These are phyloP conservation scores for Spinus olivaceus DNA, from an alignment of 2,797 vertebrate genomes.

Conservation along the genomic window DNA sequence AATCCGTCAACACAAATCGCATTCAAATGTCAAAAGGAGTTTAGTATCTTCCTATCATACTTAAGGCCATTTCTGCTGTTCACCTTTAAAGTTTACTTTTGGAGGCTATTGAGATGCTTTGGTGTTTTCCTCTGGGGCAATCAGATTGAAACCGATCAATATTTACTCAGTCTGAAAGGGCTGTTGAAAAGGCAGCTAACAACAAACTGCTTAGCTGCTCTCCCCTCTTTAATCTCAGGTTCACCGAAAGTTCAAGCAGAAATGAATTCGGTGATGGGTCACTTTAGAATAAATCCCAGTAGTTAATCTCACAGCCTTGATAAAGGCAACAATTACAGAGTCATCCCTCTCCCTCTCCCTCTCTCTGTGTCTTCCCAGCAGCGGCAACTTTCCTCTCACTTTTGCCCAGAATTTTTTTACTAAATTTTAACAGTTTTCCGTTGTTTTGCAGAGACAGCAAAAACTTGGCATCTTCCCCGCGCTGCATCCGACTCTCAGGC, in stretches of 20 bases:
- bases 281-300: conserved; percentile 80
- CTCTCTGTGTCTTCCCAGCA: neutral
- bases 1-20: neutral
- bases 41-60: conserved; percentile 50
- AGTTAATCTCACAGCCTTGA: conserved; percentile 78
- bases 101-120: conserved; percentile 75
- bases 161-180: conserved; percentile 87
- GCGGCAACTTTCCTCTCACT: conserved; percentile 59
- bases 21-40: neutral
- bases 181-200: conserved; percentile 85
- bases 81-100: conserved; percentile 82
- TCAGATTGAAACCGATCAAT: conserved; percentile 85
- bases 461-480: neutral
- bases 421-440: conserved; percentile 49
- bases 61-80: conserved; percentile 63
- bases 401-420: conserved; percentile 50
- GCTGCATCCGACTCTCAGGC: neutral
- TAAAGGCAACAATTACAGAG: conserved; percentile 78
- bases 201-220: conserved; percentile 84
- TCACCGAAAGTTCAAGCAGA: conserved; percentile 85
- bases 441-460: neutral
- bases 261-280: conserved; percentile 83
- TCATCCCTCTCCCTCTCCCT: conserved; percentile 47
- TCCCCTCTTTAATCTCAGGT: conserved; percentile 84
- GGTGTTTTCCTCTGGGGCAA: conserved; percentile 82